These are phyloP conservation scores for Andricus grossulariae DNA, from an alignment of 1,140 invertebrate genomes.

Conservation along the genomic window DNA sequence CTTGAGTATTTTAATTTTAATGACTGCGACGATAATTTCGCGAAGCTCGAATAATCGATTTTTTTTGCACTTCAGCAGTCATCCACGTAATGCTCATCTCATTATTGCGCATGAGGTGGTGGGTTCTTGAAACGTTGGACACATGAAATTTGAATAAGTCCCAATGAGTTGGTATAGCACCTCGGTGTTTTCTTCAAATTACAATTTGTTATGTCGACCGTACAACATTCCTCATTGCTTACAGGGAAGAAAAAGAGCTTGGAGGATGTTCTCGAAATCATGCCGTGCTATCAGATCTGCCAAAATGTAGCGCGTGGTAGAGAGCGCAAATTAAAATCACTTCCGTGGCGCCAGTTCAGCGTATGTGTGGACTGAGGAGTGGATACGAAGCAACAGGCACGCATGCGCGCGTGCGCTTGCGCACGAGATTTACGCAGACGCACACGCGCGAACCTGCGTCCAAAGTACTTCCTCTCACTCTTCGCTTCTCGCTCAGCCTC, in stretches of 20 bases:
- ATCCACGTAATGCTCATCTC: too few species aligned
- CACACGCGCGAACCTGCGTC: conserved; percentile 34
- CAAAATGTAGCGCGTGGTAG: conserved; percentile 34
- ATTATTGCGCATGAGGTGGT: too few species aligned
- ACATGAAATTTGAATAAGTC: too few species aligned
- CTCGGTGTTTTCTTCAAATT: too few species aligned
- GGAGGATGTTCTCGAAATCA: conserved; percentile 9
- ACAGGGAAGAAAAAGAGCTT: conserved; percentile 30
- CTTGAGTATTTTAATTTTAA: too few species aligned
- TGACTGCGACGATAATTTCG: too few species aligned
- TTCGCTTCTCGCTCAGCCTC: conserved; percentile 21
- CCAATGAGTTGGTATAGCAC: too few species aligned
- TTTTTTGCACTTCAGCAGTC: too few species aligned
- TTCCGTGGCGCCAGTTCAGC: conserved; percentile 44
- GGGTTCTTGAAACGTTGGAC: too few species aligned
- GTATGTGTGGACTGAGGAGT: neutral
- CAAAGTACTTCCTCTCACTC: conserved; percentile 3
- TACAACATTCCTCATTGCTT: too few species aligned
- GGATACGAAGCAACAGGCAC: conserved; percentile 29
- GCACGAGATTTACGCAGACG: neutral
- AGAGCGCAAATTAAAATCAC: conserved; percentile 51
- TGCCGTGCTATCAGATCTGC: conserved; percentile 39
- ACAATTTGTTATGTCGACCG: too few species aligned
- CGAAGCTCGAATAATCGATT: too few species aligned
- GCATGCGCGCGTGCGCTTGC: conserved; percentile 24